Conservation (phyloP, 2,888 invertebrate species). For the Tortricodes alternella region DNA sequence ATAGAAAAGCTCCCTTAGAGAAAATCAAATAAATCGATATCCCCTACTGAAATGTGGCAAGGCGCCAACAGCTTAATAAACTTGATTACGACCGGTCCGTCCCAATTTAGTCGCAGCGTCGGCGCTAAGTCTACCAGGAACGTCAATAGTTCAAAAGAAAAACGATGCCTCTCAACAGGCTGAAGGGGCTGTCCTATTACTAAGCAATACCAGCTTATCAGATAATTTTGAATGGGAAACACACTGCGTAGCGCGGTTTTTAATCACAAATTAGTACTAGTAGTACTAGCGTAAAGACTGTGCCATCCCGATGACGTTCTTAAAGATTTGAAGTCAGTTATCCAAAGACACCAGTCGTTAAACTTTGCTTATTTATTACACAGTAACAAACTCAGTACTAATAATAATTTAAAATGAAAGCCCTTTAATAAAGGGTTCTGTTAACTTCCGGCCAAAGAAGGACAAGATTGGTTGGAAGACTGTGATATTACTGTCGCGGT, state of each 20-base stretch:
- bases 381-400: no score
- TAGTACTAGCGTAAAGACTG: no score
- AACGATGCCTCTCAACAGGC: conserved; percentile 18
- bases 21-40: conserved; percentile 65
- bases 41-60: conserved; percentile 64
- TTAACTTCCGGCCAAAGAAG: conserved; percentile 2
- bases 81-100: conserved; percentile 53
- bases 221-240: not conserved
- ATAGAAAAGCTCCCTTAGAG: conserved; percentile 49
- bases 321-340: no score
- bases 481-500: conserved; percentile 11
- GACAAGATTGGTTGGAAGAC: conserved; percentile 3
- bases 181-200: not conserved
- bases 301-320: no score
- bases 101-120: conserved; percentile 51
- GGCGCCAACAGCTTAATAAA: conserved; percentile 73
- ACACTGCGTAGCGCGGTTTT: not conserved
- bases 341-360: not conserved
- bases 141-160: conserved; percentile 34
- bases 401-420: not conserved
- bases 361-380: no score
- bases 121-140: conserved; percentile 39
- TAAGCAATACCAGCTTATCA: not conserved
- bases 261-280: no score
- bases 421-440: not conserved